Evolutionary conservation across 2,888 invertebrate genomes (phyloP).

Genomic region (Drosophila siamana): DNA sequence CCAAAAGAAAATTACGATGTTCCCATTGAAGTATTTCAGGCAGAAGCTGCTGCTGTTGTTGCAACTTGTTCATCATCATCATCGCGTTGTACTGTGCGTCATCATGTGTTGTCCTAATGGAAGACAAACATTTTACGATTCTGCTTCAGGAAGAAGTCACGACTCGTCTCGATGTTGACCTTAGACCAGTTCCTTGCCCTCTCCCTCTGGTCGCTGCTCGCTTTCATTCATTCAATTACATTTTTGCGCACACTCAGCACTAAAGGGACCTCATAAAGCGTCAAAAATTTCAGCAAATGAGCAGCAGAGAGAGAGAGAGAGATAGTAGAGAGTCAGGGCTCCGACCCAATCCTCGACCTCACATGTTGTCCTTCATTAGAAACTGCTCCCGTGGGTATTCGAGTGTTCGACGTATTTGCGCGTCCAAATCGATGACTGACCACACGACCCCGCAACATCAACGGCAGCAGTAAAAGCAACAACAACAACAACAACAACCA

Average conservation of each 20-base stretch:
- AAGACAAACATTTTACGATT: slow-evolving; percentile 79
- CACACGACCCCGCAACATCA: slow-evolving; percentile 20
- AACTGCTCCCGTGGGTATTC: slow-evolving; percentile 72
- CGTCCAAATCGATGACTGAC: slow-evolving; percentile 60
- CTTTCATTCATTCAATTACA: slow-evolving; percentile 75
- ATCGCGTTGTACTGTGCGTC: slow-evolving; percentile 43
- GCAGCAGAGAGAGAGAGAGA: no score
- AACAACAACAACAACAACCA: neutral
- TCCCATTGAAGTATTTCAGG: slow-evolving; percentile 49
- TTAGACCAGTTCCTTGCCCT: slow-evolving; percentile 32
- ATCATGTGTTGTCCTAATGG: slow-evolving; percentile 69
- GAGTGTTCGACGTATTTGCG: slow-evolving; percentile 38
- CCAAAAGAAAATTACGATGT: slow-evolving; percentile 49
- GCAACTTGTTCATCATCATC: slow-evolving; percentile 27
- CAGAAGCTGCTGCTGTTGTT: slow-evolving; percentile 24
- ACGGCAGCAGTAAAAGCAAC: neutral
- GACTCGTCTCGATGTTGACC: slow-evolving; percentile 40
- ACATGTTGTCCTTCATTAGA: slow-evolving; percentile 70
- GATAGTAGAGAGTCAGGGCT: no score
- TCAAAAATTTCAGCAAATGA: slow-evolving; percentile 79
- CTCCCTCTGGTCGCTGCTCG: slow-evolving; percentile 1
- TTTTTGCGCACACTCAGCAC: slow-evolving; percentile 81
- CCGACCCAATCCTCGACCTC: neutral
- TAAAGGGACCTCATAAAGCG: slow-evolving; percentile 81
- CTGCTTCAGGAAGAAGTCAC: slow-evolving; percentile 49